These are phyloP conservation scores for Thamnophis elegans DNA, from an alignment of 2,797 vertebrate species.

Conservation along the genomic window DNA sequence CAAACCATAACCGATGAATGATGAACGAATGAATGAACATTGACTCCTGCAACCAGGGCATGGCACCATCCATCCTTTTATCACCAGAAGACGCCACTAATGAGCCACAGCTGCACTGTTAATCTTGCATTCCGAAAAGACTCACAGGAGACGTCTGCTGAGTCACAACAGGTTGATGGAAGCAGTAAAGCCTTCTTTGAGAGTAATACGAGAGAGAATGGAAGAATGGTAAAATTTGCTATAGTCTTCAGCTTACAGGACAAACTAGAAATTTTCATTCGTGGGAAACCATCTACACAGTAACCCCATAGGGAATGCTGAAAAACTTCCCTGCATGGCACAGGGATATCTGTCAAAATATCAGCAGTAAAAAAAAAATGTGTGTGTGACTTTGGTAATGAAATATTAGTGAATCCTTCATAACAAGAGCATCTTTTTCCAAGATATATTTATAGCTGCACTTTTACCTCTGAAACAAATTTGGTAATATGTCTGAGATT, in stretches of 20 bases:
- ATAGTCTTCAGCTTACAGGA: neutral
- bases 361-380: conserved; percentile 2
- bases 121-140: no score
- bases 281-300: neutral
- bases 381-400: neutral
- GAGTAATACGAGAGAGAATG: neutral
- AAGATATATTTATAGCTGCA: neutral
- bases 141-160: no score
- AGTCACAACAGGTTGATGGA: neutral
- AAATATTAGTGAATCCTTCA: neutral
- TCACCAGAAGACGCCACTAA: no score
- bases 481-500: no score
- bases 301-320: neutral
- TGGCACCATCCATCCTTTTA: no score
- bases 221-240: neutral
- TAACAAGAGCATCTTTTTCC: neutral
- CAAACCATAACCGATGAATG: no score
- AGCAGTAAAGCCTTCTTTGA: neutral
- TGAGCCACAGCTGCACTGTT: no score
- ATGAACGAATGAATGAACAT: no score
- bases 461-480: neutral
- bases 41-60: no score
- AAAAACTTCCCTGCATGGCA: neutral
- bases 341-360: neutral
- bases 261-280: neutral